These are phyloP conservation scores for Microctonus aethiopoides DNA, from an alignment of 2,888 invertebrate species.

Conservation along the genomic window DNA sequence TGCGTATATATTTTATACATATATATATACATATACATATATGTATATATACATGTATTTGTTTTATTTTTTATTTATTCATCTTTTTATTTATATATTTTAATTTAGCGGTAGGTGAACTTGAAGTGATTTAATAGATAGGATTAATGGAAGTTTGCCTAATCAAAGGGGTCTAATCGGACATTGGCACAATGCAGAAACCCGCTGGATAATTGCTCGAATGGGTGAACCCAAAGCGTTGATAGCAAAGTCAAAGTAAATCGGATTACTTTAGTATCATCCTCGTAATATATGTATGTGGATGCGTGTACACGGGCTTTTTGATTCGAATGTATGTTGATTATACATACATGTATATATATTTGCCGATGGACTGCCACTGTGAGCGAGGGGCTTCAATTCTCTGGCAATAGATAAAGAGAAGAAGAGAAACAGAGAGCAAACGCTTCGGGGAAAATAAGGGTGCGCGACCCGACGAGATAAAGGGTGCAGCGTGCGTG, in stretches of 20 bases:
- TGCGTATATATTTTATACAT: no score
- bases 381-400: background rate
- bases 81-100: background rate
- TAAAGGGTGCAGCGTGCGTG: constrained; percentile 63
- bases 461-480: constrained; percentile 61
- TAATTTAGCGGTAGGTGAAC: background rate
- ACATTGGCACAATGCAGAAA: constrained; percentile 33
- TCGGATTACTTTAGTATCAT: constrained; percentile 67
- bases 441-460: constrained; percentile 43
- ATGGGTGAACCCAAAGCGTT: constrained; percentile 60
- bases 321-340: constrained; percentile 23
- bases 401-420: background rate
- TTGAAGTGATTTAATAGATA: constrained; percentile 6
- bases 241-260: constrained; percentile 67
- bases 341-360: background rate
- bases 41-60: background rate
- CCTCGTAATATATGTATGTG: constrained; percentile 64
- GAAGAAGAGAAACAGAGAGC: constrained; percentile 26
- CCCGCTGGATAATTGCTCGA: constrained; percentile 62
- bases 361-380: background rate
- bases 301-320: constrained; percentile 33
- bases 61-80: background rate
- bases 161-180: constrained; percentile 46
- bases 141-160: constrained; percentile 45
- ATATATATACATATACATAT: background rate